Conservation (phyloP, 37 sponge, comb jelly and placozoan species). For the Bolinopsis microptera region DNA sequence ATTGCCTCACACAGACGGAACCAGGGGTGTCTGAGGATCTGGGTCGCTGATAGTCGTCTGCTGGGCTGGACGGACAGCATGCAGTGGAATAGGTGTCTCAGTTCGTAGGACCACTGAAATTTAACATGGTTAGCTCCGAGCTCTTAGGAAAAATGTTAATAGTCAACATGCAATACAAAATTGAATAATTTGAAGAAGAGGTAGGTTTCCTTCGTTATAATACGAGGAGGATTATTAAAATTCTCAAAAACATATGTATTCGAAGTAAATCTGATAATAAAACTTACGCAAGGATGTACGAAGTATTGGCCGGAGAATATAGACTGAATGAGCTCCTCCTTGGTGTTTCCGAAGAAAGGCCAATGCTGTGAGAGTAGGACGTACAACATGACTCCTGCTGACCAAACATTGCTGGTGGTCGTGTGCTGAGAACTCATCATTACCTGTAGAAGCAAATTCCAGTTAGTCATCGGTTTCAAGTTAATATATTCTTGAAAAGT, state of each 20-base stretch:
- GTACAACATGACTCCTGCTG: constrained; percentile 11
- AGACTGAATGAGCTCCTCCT: constrained; percentile 26
- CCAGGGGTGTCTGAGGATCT: constrained; percentile 18
- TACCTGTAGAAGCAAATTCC: neutral
- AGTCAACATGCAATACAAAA: no score
- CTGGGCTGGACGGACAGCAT: neutral
- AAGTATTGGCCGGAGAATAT: constrained; percentile 29
- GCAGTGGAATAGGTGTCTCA: neutral
- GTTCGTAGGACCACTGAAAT: constrained; percentile 45
- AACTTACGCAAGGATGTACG: constrained; percentile 44
- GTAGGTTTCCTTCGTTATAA: no score
- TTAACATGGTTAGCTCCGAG: neutral
- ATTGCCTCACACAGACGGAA: neutral
- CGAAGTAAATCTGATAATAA: neutral
- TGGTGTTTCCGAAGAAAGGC: constrained; percentile 23
- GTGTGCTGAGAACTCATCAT: constrained; percentile 32
- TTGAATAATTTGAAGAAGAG: no score
- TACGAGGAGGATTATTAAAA: no score
- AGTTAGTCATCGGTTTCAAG: no score
- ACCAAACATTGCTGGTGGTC: neutral
- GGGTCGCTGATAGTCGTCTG: neutral
- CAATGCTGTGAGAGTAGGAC: constrained; percentile 22
- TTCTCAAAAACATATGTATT: no score
- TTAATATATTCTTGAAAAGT: no score
- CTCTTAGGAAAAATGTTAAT: no score